phyloP scores from a whole-genome alignment of 2,113 vertebrate species.

The Cryptotis parvus region DNA sequence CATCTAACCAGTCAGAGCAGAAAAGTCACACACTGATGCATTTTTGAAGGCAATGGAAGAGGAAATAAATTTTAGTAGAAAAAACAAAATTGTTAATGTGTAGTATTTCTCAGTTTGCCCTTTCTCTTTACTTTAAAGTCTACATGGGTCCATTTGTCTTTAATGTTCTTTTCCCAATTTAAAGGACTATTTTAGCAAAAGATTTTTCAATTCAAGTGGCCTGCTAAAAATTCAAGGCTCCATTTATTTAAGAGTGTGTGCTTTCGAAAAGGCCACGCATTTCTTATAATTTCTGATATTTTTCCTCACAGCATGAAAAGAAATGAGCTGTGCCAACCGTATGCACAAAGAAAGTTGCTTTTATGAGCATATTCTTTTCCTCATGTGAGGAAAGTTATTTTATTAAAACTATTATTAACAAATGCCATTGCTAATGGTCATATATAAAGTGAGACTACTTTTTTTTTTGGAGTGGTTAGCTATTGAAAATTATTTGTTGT shows the following conservation, averaged over 20 bases:
- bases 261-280: neutral
- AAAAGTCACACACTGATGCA: conserved; percentile 21
- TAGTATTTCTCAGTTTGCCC: conserved; percentile 23
- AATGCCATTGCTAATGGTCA: neutral
- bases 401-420: conserved; percentile 31
- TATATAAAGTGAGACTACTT: neutral
- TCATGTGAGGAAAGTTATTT: conserved; percentile 9
- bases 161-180: neutral
- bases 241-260: neutral
- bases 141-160: conserved; percentile 23
- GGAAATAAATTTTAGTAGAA: neutral
- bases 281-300: conserved; percentile 30
- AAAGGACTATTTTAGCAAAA: conserved; percentile 27
- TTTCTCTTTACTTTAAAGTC: conserved; percentile 53
- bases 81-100: conserved; percentile 23
- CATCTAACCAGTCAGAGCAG: neutral
- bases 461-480: conserved; percentile 24
- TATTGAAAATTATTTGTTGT: conserved; percentile 29
- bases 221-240: neutral
- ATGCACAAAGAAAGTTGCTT: neutral
- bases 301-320: neutral
- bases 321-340: neutral
- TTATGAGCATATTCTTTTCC: neutral
- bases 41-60: conserved; percentile 5
- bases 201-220: neutral